Conservation (phyloP, 2,113 vertebrate species). For the Diadophis punctatus region DNA sequence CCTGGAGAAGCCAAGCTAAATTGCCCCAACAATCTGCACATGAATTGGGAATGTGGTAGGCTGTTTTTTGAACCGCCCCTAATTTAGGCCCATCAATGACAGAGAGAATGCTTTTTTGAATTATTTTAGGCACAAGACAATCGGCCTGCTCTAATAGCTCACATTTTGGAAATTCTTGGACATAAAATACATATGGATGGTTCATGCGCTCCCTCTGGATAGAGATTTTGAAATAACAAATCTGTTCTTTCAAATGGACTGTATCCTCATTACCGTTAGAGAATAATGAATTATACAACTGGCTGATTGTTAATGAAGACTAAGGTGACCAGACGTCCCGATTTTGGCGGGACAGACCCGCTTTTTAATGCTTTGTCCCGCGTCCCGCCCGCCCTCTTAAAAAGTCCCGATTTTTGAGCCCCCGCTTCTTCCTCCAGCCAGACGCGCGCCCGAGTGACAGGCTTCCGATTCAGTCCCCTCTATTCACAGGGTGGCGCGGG, state of each 20-base stretch:
- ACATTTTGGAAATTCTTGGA: slow-evolving; percentile 22
- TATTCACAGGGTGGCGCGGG: no score
- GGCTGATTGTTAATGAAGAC: slow-evolving; percentile 38
- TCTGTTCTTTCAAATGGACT: slow-evolving; percentile 18
- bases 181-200: slow-evolving; percentile 48
- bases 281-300: slow-evolving; percentile 23
- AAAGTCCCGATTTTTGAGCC: no score
- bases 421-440: no score
- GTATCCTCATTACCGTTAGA: slow-evolving; percentile 33
- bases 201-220: slow-evolving; percentile 41
- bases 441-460: no score
- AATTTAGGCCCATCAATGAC: slow-evolving; percentile 53
- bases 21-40: neutral
- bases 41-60: slow-evolving; percentile 16
- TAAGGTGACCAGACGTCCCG: no score
- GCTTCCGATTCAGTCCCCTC: no score
- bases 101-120: slow-evolving; percentile 55
- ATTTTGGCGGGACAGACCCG: no score
- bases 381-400: no score
- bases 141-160: slow-evolving; percentile 34
- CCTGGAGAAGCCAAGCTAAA: neutral
- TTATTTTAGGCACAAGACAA: slow-evolving; percentile 46
- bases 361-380: no score
- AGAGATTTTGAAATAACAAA: slow-evolving; percentile 40
- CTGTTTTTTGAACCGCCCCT: slow-evolving; percentile 46